These are phyloP conservation scores for Linyphia triangularis DNA, from an alignment of 2,888 invertebrate genomes.

Conservation along the genomic window DNA sequence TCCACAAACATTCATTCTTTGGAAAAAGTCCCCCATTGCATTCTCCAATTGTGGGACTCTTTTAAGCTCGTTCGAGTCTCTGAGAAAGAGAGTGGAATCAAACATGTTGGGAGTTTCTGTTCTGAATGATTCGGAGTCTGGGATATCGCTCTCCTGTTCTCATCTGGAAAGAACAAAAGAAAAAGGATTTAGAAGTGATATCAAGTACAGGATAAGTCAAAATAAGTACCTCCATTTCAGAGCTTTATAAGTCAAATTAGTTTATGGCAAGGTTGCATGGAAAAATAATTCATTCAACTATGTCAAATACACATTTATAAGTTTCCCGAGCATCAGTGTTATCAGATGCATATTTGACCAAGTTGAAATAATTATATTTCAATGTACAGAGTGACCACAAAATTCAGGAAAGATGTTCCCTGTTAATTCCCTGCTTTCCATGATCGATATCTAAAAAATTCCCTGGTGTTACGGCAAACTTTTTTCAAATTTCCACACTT, in stretches of 20 bases:
- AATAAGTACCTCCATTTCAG: neutral
- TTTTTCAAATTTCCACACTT: too few species aligned
- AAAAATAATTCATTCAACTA: neutral
- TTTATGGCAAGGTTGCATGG: neutral
- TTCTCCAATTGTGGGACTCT: too few species aligned
- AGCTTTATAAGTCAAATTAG: neutral
- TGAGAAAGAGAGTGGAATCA: too few species aligned
- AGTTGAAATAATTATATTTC: too few species aligned
- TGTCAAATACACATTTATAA: neutral
- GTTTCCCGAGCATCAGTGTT: neutral
- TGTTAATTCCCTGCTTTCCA: too few species aligned
- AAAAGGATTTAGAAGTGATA: neutral
- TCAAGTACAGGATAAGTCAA: neutral
- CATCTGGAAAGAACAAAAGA: conserved; percentile 12
- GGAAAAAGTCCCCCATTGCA: too few species aligned
- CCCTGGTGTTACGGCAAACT: too few species aligned
- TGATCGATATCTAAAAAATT: too few species aligned
- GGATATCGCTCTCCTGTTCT: conserved; percentile 29
- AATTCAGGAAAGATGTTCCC: too few species aligned
- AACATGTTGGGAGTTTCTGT: conserved; percentile 33
- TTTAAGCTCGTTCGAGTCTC: too few species aligned
- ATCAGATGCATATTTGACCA: neutral
- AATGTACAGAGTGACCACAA: too few species aligned
- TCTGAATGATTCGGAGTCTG: conserved; percentile 33
- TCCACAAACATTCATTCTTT: too few species aligned